phyloP scores from a whole-genome alignment of 1,140 invertebrate species.

The Zophobas morio region DNA sequence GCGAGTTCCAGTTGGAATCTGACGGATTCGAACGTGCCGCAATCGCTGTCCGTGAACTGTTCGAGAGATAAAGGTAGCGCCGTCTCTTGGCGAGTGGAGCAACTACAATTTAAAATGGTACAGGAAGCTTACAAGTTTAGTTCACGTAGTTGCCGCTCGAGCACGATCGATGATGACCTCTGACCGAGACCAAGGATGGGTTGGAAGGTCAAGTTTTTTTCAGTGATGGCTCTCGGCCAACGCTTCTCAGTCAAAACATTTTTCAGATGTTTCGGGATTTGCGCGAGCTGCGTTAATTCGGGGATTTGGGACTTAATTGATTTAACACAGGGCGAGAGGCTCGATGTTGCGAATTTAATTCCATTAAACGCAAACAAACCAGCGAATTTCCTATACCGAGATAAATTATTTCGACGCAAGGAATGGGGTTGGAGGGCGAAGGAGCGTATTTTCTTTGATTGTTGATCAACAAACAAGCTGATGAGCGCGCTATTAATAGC shows the following conservation, averaged over 20 bases:
- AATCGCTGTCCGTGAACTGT: not conserved
- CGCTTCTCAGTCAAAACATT: not conserved
- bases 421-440: not conserved
- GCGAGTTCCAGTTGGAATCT: too few relatives aligned
- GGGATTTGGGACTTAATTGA: not conserved
- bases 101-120: not conserved
- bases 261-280: too few relatives aligned
- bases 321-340: conserved; percentile 4
- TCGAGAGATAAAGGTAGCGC: not conserved
- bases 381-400: conserved; percentile 7
- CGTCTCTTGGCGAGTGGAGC: not conserved
- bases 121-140: conserved; percentile 3
- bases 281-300: not conserved
- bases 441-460: conserved; percentile 6
- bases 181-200: conserved; percentile 24
- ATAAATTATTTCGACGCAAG: conserved; percentile 23
- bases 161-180: conserved; percentile 30
- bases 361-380: conserved; percentile 34
- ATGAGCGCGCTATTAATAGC: conserved; percentile 26
- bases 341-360: conserved; percentile 23
- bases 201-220: conserved; percentile 27
- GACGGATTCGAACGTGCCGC: too few relatives aligned
- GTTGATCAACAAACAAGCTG: conserved; percentile 15
- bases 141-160: not conserved
- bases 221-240: not conserved